These are phyloP conservation scores for Nemotelus nigrinus DNA, from an alignment of 2,888 invertebrate species.

Conservation along the genomic window DNA sequence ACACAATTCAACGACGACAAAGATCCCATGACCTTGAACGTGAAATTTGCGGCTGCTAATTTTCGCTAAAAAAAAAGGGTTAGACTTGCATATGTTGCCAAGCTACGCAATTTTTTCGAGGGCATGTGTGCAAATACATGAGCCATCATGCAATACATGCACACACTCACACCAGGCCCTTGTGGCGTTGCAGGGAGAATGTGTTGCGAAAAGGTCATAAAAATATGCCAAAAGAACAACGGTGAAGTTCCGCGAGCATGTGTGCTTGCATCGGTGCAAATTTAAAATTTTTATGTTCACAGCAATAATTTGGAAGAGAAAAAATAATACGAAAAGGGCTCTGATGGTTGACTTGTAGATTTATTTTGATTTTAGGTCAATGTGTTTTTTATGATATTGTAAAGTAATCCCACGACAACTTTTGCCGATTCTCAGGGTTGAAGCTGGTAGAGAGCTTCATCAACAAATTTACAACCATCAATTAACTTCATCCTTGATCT, in stretches of 20 bases:
- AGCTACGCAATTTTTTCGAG: background rate
- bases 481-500: too few species aligned
- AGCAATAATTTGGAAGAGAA: background rate
- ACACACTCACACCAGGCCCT: background rate
- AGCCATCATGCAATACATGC: too few species aligned
- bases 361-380: background rate
- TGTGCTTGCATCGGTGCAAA: background rate
- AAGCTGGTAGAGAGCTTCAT: too few species aligned
- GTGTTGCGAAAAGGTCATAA: slow-evolving; percentile 23
- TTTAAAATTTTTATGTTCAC: slow-evolving; percentile 7
- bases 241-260: background rate
- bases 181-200: background rate
- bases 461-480: too few species aligned
- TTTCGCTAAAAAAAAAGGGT: slow-evolving; percentile 19
- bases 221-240: background rate
- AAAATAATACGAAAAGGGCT: background rate
- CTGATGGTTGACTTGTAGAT: background rate
- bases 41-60: slow-evolving; percentile 34
- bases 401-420: too few species aligned
- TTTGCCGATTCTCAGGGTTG: too few species aligned
- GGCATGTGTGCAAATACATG: background rate
- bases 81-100: slow-evolving; percentile 20
- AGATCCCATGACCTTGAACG: slow-evolving; percentile 41
- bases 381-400: background rate
- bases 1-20: background rate